Conservation (phyloP, 2,797 vertebrate genomes). For the Gallirallus australis region DNA sequence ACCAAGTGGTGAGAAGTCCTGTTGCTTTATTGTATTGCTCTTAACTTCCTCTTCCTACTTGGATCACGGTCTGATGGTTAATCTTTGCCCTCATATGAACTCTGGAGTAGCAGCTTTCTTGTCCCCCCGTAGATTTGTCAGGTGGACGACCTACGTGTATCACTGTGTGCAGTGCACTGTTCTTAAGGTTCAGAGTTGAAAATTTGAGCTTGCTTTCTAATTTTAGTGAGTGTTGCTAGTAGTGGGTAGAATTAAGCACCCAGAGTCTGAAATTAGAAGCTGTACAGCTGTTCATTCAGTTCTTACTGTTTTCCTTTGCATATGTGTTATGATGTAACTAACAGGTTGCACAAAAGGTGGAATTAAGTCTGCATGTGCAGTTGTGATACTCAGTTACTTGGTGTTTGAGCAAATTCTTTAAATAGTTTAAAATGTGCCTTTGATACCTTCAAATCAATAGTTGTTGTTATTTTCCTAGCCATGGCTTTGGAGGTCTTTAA, state of each 20-base stretch:
- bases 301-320: not conserved
- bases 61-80: not conserved
- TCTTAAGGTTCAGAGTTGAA: not conserved
- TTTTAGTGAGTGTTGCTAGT: not conserved
- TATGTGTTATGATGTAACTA: not conserved
- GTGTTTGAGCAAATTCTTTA: not conserved
- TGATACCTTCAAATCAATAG: not conserved
- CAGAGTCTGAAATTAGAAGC: not conserved
- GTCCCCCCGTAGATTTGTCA: not conserved
- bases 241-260: not conserved
- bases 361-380: not conserved
- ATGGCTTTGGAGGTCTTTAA: not conserved
- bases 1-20: not conserved
- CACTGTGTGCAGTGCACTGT: not conserved
- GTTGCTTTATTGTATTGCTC: not conserved
- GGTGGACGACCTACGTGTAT: not conserved
- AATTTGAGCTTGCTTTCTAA: not conserved
- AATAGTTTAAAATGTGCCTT: not conserved
- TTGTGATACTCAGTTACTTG: not conserved
- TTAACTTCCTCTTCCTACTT: not conserved
- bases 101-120: not conserved
- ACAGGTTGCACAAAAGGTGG: not conserved
- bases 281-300: not conserved
- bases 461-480: not conserved
- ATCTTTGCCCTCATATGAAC: not conserved